A percentile compares a stretch with the other conserved stretches of the same genome.
These are phyloP conservation scores for Chaetura pelagica DNA, from an alignment of 2,113 vertebrate species.

Conservation along the genomic window DNA sequence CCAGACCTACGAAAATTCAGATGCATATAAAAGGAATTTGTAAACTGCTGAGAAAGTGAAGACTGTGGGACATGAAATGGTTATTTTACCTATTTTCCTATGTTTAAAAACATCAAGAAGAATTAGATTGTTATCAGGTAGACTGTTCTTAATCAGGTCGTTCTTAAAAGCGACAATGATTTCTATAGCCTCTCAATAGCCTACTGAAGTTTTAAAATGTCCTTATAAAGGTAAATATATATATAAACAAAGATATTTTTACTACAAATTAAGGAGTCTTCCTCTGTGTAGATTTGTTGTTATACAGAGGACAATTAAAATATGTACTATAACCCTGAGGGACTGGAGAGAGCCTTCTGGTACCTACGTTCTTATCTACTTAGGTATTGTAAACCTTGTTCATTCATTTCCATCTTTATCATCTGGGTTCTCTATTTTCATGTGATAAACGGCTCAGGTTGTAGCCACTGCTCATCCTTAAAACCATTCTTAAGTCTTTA, in stretches of 20 bases:
- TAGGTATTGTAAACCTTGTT: not conserved
- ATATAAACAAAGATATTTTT: not conserved
- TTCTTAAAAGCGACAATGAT: not conserved
- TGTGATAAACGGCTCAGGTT: rapidly evolving
- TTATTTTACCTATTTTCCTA: not conserved
- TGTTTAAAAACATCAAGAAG: not conserved
- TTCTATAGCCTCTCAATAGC: not conserved
- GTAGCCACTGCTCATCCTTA: rapidly evolving
- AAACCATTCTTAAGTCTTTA: not conserved
- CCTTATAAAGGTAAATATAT: not conserved
- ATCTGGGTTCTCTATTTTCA: not conserved
- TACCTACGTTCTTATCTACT: too few relatives aligned
- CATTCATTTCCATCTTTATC: not conserved
- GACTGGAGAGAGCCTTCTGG: not conserved
- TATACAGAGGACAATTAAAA: not conserved
- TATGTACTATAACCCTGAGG: not conserved
- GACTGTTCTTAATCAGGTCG: not conserved
- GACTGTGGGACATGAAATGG: not conserved
- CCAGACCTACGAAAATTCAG: not conserved
- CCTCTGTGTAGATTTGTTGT: not conserved
- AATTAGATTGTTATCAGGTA: not conserved
- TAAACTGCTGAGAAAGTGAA: not conserved
- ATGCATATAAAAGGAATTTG: not conserved
- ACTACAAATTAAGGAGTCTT: not conserved
- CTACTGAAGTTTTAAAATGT: not conserved